These are phyloP conservation scores for Burhinus oedicnemus DNA, from an alignment of 2,113 vertebrate genomes.

Conservation along the genomic window DNA sequence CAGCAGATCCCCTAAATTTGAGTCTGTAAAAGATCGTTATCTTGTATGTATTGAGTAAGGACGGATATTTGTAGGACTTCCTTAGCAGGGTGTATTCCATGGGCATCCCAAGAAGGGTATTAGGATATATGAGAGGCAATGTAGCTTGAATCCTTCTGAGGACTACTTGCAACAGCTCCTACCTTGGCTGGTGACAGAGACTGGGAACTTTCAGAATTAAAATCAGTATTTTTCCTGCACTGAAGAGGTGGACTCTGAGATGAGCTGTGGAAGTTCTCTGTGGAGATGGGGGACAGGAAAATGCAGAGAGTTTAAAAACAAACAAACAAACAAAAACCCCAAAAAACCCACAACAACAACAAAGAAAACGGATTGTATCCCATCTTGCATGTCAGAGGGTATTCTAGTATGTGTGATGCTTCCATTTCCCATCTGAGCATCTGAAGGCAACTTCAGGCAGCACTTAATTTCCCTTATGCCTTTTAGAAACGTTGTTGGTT, in stretches of 20 bases:
- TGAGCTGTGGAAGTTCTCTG: not conserved
- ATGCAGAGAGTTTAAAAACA: not conserved
- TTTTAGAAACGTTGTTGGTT: not conserved
- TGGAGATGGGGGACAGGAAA: accelerated
- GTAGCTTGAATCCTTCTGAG: not conserved
- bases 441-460: not conserved
- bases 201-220: not conserved
- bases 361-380: not conserved
- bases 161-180: not conserved
- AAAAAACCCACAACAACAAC: not conserved
- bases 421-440: not conserved
- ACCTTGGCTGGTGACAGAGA: not conserved
- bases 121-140: not conserved
- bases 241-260: not conserved
- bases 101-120: not conserved
- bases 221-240: not conserved
- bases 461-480: not conserved
- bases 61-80: not conserved
- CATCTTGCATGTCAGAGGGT: not conserved
- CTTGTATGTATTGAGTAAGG: not conserved
- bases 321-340: not conserved
- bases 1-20: not conserved
- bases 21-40: not conserved
- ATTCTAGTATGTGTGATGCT: not conserved
- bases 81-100: not conserved